A percentile compares a stretch with the other conserved stretches of the same genome.
These are phyloP conservation scores for Micromesistius poutassou DNA, from an alignment of 2,797 vertebrate species.

Conservation along the genomic window DNA sequence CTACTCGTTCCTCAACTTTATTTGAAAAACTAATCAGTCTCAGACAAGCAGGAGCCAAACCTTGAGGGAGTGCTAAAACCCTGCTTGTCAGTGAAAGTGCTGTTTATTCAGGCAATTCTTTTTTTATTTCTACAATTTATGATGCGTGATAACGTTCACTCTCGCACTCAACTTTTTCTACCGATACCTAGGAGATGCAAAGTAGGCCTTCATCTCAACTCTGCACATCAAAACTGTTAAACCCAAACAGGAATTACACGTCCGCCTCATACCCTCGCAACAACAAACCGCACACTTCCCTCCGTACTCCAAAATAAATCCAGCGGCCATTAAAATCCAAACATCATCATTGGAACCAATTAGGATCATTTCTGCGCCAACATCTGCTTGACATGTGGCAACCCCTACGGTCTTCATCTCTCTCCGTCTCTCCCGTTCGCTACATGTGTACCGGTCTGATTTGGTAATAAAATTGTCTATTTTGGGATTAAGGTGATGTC, in stretches of 20 bases:
- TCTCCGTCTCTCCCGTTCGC: slow-evolving; percentile 18
- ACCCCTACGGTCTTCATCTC: slow-evolving; percentile 39
- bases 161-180: slow-evolving; percentile 17
- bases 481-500: slow-evolving; percentile 44
- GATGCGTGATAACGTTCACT: slow-evolving; percentile 22
- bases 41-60: slow-evolving; percentile 19
- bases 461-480: slow-evolving; percentile 53
- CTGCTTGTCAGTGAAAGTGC: slow-evolving; percentile 24
- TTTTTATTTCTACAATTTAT: slow-evolving; percentile 28
- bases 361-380: slow-evolving; percentile 69
- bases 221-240: slow-evolving; percentile 35
- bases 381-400: slow-evolving; percentile 53
- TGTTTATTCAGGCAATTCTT: slow-evolving; percentile 20
- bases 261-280: slow-evolving; percentile 12
- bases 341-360: slow-evolving; percentile 73
- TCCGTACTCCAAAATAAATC: slow-evolving; percentile 18
- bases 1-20: not conserved
- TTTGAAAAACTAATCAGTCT: slow-evolving; percentile 22
- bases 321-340: slow-evolving; percentile 52
- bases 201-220: slow-evolving; percentile 24
- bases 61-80: slow-evolving; percentile 19
- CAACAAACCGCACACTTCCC: not conserved
- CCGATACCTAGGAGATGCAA: slow-evolving; percentile 39
- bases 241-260: slow-evolving; percentile 27
- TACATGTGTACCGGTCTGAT: slow-evolving; percentile 28